These are phyloP conservation scores for Sebastes alutus DNA, from an alignment of 2,797 vertebrate genomes.

Conservation along the genomic window DNA sequence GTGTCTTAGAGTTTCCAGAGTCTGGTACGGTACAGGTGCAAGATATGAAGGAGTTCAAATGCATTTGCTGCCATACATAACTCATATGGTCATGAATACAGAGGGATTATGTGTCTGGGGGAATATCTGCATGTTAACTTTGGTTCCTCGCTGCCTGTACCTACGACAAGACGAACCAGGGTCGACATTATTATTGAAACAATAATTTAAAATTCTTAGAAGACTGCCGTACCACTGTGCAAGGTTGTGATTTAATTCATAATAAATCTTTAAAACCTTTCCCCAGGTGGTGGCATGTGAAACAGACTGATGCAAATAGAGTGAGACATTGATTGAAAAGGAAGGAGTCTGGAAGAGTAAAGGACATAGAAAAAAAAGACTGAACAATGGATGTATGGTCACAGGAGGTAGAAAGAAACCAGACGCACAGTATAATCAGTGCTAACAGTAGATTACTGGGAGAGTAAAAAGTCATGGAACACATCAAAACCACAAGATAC, in stretches of 20 bases:
- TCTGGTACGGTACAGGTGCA: background rate
- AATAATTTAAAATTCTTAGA: slow-evolving; percentile 11
- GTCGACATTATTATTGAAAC: slow-evolving; percentile 11
- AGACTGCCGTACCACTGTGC: background rate
- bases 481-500: background rate
- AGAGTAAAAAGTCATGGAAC: background rate
- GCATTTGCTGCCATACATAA: background rate
- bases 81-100: background rate
- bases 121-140: background rate
- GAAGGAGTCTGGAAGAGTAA: slow-evolving; percentile 1
- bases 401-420: background rate
- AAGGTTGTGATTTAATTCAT: slow-evolving; percentile 23
- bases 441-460: background rate
- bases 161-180: background rate
- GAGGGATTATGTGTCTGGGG: background rate
- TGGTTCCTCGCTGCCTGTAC: background rate
- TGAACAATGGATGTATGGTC: background rate
- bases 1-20: background rate
- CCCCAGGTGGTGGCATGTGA: background rate
- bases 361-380: background rate
- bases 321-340: slow-evolving; percentile 23
- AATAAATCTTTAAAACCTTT: slow-evolving; percentile 37
- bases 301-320: slow-evolving; percentile 26
- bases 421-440: background rate
- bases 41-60: background rate